Percentiles rank a stretch among this genome's conserved stretches.
Conservation (phyloP, 2,113 vertebrate species). For the Rhinolophus ferrumequinum region DNA sequence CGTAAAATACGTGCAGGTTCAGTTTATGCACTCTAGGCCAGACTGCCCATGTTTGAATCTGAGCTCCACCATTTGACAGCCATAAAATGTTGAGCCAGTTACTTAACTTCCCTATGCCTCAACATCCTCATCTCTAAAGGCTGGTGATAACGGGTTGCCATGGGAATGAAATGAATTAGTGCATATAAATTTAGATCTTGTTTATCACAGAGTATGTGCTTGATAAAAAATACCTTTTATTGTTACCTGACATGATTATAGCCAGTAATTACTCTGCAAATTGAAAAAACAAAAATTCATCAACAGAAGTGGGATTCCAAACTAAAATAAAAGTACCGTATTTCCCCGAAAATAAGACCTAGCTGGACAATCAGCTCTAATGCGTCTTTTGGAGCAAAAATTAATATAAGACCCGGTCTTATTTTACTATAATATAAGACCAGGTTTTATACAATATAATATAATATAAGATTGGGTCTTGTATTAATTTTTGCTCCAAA, state of each 20-base stretch:
- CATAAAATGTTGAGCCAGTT: background rate
- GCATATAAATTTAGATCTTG: background rate
- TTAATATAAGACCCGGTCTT: too few relatives aligned
- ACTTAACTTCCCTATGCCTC: background rate
- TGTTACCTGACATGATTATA: background rate
- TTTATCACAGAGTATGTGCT: background rate
- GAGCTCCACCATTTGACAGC: background rate
- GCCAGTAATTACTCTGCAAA: background rate
- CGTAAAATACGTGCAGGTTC: background rate
- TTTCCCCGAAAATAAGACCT: too few relatives aligned
- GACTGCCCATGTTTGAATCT: background rate
- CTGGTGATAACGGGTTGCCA: rapidly evolving
- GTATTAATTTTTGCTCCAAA: too few relatives aligned
- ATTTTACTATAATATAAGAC: too few relatives aligned
- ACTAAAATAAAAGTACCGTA: background rate
- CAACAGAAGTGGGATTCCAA: background rate
- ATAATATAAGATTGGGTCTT: too few relatives aligned
- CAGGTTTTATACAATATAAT: too few relatives aligned
- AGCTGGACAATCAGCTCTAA: too few relatives aligned
- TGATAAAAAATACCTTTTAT: background rate
- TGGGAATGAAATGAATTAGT: background rate
- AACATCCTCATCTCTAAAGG: background rate
- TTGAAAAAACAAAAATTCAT: background rate
- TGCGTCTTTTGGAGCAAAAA: too few relatives aligned
- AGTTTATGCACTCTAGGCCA: background rate